Evolutionary conservation across 2,113 vertebrate genomes (phyloP).

Genomic region (Pyrgilauda ruficollis): DNA sequence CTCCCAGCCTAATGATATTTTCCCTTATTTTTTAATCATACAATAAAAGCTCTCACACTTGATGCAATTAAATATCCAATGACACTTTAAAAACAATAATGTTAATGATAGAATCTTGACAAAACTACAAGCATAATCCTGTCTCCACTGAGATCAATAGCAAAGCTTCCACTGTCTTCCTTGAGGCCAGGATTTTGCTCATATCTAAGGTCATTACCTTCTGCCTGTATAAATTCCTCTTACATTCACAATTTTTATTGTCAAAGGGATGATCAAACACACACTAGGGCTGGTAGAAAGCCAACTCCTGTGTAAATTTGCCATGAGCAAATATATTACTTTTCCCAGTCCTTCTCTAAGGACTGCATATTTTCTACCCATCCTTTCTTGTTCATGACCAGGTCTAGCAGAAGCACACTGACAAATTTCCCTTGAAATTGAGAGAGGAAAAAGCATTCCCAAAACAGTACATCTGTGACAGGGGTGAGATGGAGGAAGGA

Average conservation of each 20-base stretch:
- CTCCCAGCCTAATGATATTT: background rate
- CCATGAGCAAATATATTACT: background rate
- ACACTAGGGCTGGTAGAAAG: background rate
- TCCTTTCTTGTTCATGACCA: background rate
- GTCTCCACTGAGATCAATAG: background rate
- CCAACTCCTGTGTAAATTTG: background rate
- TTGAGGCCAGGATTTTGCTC: background rate
- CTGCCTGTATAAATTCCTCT: background rate
- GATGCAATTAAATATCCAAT: background rate
- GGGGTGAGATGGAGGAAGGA: rapidly evolving
- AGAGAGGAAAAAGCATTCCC: background rate
- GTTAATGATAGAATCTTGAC: background rate
- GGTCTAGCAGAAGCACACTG: background rate
- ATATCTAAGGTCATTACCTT: background rate
- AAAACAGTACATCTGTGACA: background rate
- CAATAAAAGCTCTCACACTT: background rate
- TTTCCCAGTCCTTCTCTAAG: background rate
- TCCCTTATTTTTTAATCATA: background rate
- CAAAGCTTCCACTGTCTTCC: background rate
- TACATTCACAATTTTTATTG: background rate
- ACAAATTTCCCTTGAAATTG: background rate
- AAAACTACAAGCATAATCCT: background rate
- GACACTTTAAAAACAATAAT: background rate
- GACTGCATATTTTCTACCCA: background rate
- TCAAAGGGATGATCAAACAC: background rate